phyloP scores from a whole-genome alignment of 1,140 invertebrate genomes.

The Semibalanus balanoides region DNA sequence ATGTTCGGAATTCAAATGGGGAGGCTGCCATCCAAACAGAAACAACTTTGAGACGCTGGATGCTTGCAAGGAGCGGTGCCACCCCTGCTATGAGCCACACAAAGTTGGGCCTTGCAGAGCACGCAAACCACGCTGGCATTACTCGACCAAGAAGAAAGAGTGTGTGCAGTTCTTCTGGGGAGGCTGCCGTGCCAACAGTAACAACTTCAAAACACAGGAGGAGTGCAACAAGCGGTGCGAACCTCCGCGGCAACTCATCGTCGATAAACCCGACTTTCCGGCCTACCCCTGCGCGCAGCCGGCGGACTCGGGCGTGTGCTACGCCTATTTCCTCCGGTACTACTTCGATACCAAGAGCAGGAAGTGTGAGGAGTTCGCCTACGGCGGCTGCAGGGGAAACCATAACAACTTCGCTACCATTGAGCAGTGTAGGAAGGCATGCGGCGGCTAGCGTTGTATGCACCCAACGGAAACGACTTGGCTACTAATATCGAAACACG shows the following conservation, averaged over 20 bases:
- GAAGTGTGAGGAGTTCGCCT: neutral
- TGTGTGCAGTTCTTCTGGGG: neutral
- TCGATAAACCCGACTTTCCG: neutral
- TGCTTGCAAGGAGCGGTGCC: neutral
- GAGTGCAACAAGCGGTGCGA: neutral
- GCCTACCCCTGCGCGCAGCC: neutral
- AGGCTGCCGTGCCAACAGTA: neutral
- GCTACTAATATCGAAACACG: too few species aligned
- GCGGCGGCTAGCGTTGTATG: too few species aligned
- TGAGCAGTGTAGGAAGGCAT: neutral
- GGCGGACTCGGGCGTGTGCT: neutral
- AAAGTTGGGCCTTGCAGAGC: neutral
- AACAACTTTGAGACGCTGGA: neutral
- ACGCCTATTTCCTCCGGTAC: neutral
- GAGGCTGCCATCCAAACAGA: neutral
- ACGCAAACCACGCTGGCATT: neutral
- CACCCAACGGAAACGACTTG: too few species aligned
- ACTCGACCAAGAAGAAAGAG: neutral
- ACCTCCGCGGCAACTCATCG: too few species aligned
- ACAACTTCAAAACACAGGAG: neutral
- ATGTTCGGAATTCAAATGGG: too few species aligned
- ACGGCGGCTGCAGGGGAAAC: neutral
- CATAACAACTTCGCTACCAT: neutral
- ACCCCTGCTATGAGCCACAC: neutral
- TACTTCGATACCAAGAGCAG: neutral